Percentiles rank a stretch among this genome's conserved stretches.
These are phyloP conservation scores for Mus pahari DNA, from an alignment of 2,113 vertebrate species.

Conservation along the genomic window DNA sequence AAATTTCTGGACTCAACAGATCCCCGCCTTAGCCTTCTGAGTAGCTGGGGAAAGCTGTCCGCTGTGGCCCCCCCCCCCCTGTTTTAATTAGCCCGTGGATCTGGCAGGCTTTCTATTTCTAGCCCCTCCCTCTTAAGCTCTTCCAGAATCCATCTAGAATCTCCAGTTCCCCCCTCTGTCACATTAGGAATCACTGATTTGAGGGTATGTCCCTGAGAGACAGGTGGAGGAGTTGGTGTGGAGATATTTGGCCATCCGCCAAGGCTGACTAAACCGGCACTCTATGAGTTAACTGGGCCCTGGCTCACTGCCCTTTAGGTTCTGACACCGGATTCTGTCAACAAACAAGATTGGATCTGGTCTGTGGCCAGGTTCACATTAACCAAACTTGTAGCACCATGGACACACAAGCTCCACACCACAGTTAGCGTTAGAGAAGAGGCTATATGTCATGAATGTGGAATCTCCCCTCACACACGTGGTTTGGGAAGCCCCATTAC, in stretches of 20 bases:
- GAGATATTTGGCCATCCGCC: conserved; percentile 31
- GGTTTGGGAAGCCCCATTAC: conserved; percentile 17
- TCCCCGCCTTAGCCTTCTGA: not conserved
- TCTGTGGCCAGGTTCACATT: conserved; percentile 30
- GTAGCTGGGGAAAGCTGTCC: not conserved
- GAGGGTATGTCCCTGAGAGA: not conserved
- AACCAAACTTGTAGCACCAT: not conserved
- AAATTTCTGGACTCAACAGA: not conserved
- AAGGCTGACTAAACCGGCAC: not conserved
- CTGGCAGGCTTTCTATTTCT: not conserved
- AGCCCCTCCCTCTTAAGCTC: not conserved
- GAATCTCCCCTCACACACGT: not conserved
- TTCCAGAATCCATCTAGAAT: not conserved
- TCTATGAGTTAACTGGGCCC: conserved; percentile 57
- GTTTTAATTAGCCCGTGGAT: not conserved
- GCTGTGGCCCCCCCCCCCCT: too few relatives aligned
- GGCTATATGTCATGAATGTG: not conserved
- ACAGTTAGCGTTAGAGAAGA: not conserved
- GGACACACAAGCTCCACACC: not conserved
- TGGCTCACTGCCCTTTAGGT: conserved; percentile 57
- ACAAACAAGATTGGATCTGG: conserved; percentile 54
- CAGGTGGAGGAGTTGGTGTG: not conserved
- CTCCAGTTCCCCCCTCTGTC: not conserved
- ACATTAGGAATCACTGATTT: conserved; percentile 34
- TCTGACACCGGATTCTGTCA: conserved; percentile 61